phyloP scores from a whole-genome alignment of 1,140 invertebrate species.

The Sycophila sp. region DNA sequence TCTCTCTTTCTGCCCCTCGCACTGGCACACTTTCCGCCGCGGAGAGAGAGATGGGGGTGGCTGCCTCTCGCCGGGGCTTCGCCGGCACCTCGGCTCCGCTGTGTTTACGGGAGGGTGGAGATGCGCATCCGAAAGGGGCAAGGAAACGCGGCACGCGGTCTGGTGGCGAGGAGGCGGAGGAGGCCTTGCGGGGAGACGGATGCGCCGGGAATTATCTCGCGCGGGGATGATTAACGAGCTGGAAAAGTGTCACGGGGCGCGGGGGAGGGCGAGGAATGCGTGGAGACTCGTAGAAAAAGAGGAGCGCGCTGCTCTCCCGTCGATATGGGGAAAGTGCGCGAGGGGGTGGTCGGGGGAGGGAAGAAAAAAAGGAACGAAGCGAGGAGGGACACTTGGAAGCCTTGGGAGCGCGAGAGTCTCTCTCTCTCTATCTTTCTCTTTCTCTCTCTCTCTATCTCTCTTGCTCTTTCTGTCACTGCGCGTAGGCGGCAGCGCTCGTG shows the following conservation, averaged over 20 bases:
- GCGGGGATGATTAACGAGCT: background rate
- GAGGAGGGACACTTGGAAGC: conserved; percentile 42
- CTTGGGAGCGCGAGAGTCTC: conserved; percentile 11
- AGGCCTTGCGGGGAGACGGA: no score
- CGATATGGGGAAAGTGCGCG: background rate
- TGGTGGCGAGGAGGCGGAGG: no score
- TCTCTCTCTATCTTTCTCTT: conserved; percentile 26
- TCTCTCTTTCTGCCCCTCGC: background rate
- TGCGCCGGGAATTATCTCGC: no score
- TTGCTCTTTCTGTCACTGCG: background rate
- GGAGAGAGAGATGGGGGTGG: conserved; percentile 38
- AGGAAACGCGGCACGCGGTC: no score
- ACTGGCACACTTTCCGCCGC: background rate
- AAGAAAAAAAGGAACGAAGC: background rate
- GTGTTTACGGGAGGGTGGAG: conserved; percentile 17
- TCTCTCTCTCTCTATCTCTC: background rate
- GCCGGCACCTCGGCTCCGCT: no score
- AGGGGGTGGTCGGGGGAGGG: background rate
- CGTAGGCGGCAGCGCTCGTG: background rate
- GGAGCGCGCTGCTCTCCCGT: background rate
- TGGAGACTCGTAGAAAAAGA: background rate
- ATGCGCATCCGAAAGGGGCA: background rate
- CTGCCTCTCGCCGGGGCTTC: conserved; percentile 40
- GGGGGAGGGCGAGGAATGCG: background rate
- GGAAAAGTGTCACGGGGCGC: background rate